phyloP scores from a whole-genome alignment of 2,113 vertebrate genomes.

The Lanius ludovicianus region DNA sequence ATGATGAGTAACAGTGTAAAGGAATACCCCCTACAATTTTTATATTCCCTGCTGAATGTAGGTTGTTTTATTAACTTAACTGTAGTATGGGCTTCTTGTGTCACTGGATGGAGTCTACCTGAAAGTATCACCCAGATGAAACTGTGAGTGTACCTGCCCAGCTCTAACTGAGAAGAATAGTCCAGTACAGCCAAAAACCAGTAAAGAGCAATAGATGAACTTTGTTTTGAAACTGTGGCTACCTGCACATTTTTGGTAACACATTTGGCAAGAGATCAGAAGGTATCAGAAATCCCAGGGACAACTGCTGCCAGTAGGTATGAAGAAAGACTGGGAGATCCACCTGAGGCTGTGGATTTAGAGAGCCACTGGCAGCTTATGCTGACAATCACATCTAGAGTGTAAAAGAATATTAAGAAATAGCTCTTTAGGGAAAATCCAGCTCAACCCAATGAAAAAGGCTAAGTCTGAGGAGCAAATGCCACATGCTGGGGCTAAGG shows the following conservation, averaged over 20 bases:
- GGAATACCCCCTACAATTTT: not conserved
- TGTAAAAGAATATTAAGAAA: not conserved
- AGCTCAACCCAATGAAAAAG: not conserved
- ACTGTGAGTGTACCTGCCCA: not conserved
- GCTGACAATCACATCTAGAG: not conserved
- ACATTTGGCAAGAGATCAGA: not conserved
- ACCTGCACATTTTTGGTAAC: not conserved
- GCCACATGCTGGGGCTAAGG: no score
- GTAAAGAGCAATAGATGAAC: not conserved
- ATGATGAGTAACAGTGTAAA: not conserved
- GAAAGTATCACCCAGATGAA: not conserved
- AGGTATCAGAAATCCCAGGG: not conserved
- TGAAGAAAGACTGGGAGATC: not conserved
- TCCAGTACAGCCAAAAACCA: not conserved
- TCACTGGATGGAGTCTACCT: not conserved
- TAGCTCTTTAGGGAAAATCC: not conserved
- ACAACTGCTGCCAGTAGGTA: not conserved
- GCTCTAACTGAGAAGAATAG: not conserved
- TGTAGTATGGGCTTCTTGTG: not conserved
- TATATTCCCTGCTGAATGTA: not conserved
- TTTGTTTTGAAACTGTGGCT: not conserved
- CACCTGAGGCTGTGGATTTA: not conserved
- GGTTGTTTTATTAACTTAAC: not conserved
- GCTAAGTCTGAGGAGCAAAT: not conserved
- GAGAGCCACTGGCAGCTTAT: not conserved